Base-by-base conservation (phyloP, 2,113 vertebrate genomes). In the Mirounga angustirostris region DNA sequence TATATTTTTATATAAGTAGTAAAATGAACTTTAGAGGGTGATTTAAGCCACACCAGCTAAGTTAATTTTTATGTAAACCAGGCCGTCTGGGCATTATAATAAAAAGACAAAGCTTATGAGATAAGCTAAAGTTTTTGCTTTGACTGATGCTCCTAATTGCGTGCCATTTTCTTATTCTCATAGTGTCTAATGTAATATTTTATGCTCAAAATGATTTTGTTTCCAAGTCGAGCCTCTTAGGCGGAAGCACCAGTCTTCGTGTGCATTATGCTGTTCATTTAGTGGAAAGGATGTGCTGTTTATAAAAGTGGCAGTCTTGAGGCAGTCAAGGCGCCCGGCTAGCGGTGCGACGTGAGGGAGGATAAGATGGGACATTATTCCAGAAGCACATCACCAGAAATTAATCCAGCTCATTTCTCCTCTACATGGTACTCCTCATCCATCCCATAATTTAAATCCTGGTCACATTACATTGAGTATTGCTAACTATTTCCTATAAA, bases 51-150 rank as follows among this genome's bases (percentile, higher is more conserved):
- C 2, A 61, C 1, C 18, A 15, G 63, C 76, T 69, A 89, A 87
- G 28, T 74, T 54, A 81, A 71, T 63, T 96, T 83, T 97, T 28
- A 73, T 59, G n/a, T 78, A 91, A 85, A 43, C 30, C 14, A 88
- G 76, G 43, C 14, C 83, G 40, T 63, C 69, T 65, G 81, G 56
- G 4, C 46, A 81, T 84, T 93, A 24, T 24, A 58, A 30, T 89
- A 63, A 81, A 91, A 91, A 89, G 12, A 52, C 56, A 91, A 89
- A 90, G 40, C 67, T 95, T 86, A 79, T 16, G 26, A 69, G 52
- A 80, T 50, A 40, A 94, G 22, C n/a, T 63, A 54, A 56, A 79
- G 82, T 54, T 87, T 84, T 76, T 82, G 74, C 56, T 92, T 82
- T 92, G 54, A 76, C 36, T 67, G 24, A 86, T 89, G 22, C 30